phyloP scores from a whole-genome alignment of 2,797 vertebrate species.

The Vireo griseus region DNA sequence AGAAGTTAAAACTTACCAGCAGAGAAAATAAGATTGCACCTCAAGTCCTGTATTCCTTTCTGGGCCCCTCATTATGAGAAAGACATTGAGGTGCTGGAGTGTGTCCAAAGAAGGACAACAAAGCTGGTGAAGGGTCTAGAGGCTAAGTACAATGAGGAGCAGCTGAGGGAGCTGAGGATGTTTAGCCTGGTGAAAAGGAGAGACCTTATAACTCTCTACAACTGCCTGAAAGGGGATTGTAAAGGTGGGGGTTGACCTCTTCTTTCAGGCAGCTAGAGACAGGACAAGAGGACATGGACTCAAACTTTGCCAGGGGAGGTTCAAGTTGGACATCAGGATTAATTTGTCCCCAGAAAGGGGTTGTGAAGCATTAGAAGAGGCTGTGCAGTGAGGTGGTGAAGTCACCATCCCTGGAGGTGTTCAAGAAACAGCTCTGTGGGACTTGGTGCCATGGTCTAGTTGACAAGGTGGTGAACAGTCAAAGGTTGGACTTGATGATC shows the following conservation, averaged over 20 bases:
- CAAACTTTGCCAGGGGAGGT: not conserved
- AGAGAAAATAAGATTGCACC: not conserved
- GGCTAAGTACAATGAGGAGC: not conserved
- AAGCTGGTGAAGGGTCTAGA: not conserved
- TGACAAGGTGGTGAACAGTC: not conserved
- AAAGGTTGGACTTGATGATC: not conserved
- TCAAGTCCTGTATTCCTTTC: not conserved
- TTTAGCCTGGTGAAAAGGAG: not conserved
- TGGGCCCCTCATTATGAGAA: not conserved
- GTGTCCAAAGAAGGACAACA: not conserved
- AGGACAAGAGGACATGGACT: not conserved
- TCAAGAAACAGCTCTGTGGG: not conserved
- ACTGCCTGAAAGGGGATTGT: not conserved
- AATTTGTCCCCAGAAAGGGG: not conserved
- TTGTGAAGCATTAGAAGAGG: not conserved
- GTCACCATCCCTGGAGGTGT: not conserved
- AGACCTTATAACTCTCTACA: not conserved
- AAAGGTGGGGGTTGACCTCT: not conserved
- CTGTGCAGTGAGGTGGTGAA: fast-evolving
- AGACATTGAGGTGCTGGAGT: not conserved
- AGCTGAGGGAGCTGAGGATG: not conserved
- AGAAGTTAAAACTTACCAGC: not conserved
- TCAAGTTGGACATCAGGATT: not conserved
- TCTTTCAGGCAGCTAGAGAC: not conserved
- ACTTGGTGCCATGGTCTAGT: not conserved